Conservation (phyloP, 2,797 vertebrate genomes). For the Bovichtus variegatus region DNA sequence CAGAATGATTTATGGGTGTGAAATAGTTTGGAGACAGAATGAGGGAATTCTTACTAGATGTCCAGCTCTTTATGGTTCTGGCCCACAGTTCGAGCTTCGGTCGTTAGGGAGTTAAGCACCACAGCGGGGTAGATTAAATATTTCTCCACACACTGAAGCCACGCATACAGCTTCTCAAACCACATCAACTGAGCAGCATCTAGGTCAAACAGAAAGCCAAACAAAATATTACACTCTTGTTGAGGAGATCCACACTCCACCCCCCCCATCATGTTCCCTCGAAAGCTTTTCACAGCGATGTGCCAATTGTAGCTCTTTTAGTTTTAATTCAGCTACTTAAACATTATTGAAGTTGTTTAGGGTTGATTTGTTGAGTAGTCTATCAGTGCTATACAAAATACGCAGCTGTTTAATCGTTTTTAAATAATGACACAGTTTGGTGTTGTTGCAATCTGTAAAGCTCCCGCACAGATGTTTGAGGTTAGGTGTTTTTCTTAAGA, state of each 20-base stretch:
- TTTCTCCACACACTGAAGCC: constrained; percentile 93
- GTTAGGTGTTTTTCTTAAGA: constrained; percentile 24
- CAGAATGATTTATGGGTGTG: not conserved
- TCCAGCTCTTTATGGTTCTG: constrained; percentile 89
- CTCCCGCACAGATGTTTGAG: not conserved
- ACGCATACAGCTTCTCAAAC: constrained; percentile 94
- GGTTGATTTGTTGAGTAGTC: not conserved
- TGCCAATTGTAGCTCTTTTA: not conserved
- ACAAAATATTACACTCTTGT: not conserved
- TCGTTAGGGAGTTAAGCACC: constrained; percentile 92
- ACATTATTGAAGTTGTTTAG: not conserved
- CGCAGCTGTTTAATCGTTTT: not conserved
- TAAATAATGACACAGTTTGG: not conserved
- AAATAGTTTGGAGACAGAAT: constrained; percentile 9
- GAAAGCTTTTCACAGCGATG: not conserved
- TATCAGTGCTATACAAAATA: not conserved
- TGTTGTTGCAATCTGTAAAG: not conserved
- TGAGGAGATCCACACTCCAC: not conserved
- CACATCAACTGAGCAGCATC: constrained; percentile 95
- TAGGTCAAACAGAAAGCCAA: constrained; percentile 57
- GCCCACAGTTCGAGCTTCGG: constrained; percentile 89
- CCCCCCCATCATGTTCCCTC: not conserved
- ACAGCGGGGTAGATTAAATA: constrained; percentile 93
- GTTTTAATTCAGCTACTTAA: not conserved
- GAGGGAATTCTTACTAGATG: constrained; percentile 86